Evolutionary conservation across 2,888 invertebrate genomes (phyloP).

Genomic region (Troglohyphantes excavatus): DNA sequence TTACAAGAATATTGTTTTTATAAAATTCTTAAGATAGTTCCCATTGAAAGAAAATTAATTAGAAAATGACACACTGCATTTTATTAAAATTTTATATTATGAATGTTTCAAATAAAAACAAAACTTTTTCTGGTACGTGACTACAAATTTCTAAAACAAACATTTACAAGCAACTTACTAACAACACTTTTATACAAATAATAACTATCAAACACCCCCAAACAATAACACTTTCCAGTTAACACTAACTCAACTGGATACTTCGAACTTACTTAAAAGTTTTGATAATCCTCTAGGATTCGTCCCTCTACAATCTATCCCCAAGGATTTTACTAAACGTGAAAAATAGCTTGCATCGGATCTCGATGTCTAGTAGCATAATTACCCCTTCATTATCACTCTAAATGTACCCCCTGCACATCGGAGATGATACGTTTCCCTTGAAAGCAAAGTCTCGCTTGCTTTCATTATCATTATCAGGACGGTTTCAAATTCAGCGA

Average conservation of each 20-base stretch:
- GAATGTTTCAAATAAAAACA: no score
- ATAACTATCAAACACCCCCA: no score
- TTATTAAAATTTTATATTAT: no score
- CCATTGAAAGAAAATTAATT: no score
- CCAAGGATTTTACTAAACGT: neutral
- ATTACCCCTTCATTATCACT: slow-evolving; percentile 59
- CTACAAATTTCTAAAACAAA: no score
- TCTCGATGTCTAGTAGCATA: slow-evolving; percentile 42
- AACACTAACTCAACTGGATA: neutral
- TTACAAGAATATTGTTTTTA: no score
- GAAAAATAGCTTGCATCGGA: slow-evolving; percentile 46
- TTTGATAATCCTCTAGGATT: neutral
- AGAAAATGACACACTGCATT: no score
- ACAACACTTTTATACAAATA: no score
- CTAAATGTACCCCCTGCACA: neutral
- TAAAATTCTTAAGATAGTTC: no score
- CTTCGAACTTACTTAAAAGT: neutral
- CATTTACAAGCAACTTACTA: no score
- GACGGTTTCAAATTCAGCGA: slow-evolving; percentile 45
- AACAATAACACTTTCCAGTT: neutral
- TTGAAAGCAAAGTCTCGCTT: slow-evolving; percentile 48
- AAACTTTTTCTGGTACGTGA: no score
- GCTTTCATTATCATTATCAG: slow-evolving; percentile 63
- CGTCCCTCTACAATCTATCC: slow-evolving; percentile 6
- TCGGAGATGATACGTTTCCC: slow-evolving; percentile 8